A percentile compares a stretch with the other conserved stretches of the same genome.
Evolutionary conservation across 2,888 invertebrate genomes (phyloP).

Genomic region (Hirtodrosophila alboralis): DNA sequence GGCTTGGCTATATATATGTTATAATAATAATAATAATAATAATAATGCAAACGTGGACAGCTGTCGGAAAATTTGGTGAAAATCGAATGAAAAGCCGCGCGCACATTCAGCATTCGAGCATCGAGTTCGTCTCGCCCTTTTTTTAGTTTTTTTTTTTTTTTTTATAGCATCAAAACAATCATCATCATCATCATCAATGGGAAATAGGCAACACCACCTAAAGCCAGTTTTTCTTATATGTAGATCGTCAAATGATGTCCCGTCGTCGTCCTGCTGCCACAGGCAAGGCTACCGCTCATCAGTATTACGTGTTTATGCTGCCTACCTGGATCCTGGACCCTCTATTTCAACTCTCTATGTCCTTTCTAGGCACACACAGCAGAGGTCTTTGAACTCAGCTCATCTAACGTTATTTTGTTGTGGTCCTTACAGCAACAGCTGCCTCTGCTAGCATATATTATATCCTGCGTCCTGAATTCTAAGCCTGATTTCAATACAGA

Average conservation of each 20-base stretch:
- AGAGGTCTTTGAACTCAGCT: constrained; percentile 69
- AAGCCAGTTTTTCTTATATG: constrained; percentile 39
- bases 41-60: constrained; percentile 71
- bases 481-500: constrained; percentile 1
- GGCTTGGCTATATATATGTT: too few relatives aligned
- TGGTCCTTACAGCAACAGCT: constrained; percentile 35
- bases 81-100: constrained; percentile 73
- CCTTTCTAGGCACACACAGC: constrained; percentile 42
- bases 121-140: constrained; percentile 45
- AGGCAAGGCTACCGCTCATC: constrained; percentile 28
- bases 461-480: constrained; percentile 3
- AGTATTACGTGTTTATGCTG: constrained; percentile 18
- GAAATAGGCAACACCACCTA: constrained; percentile 39
- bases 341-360: constrained; percentile 19
- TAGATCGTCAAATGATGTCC: constrained; percentile 70
- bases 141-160: constrained; percentile 48
- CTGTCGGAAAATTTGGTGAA: constrained; percentile 74
- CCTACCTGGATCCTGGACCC: constrained; percentile 12
- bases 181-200: constrained; percentile 57
- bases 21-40: too few relatives aligned
- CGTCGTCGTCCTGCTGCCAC: constrained; percentile 49
- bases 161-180: constrained; percentile 44
- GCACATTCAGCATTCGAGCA: constrained; percentile 31
- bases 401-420: constrained; percentile 62
- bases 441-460: constrained; percentile 10